Evolutionary conservation across 2,113 vertebrate species (phyloP).

Genomic region (Lepidothrix coronata): DNA sequence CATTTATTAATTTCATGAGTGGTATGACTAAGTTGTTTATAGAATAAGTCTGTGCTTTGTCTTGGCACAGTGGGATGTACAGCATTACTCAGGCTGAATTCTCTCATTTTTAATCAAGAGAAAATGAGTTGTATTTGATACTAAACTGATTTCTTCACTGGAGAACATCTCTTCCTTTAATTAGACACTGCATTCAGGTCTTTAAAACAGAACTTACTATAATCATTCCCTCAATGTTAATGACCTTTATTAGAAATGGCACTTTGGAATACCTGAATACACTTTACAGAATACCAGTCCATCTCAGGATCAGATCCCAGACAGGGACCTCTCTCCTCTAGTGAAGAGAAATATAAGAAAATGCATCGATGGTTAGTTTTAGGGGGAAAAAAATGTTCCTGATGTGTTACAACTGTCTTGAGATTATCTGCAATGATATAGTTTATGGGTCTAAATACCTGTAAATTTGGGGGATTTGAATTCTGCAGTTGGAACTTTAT

Average conservation of each 20-base stretch:
- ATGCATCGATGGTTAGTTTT: neutral
- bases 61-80: neutral
- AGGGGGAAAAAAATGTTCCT: neutral
- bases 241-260: neutral
- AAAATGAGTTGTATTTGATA: neutral
- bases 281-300: neutral
- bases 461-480: neutral
- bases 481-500: neutral
- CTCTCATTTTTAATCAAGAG: neutral
- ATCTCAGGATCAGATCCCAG: neutral
- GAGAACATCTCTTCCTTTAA: neutral
- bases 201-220: neutral
- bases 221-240: neutral
- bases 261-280: neutral
- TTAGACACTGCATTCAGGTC: neutral
- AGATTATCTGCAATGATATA: neutral
- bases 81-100: neutral
- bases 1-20: neutral
- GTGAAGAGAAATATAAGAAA: neutral
- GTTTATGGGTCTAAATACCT: neutral
- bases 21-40: neutral
- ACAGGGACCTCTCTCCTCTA: neutral
- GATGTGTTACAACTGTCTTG: neutral
- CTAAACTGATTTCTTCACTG: neutral
- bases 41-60: slow-evolving; percentile 4